Percentiles rank a stretch among this genome's conserved stretches.
Evolutionary conservation across 2,113 vertebrate genomes (phyloP).

Genomic region (Gymnobelideus leadbeateri): DNA sequence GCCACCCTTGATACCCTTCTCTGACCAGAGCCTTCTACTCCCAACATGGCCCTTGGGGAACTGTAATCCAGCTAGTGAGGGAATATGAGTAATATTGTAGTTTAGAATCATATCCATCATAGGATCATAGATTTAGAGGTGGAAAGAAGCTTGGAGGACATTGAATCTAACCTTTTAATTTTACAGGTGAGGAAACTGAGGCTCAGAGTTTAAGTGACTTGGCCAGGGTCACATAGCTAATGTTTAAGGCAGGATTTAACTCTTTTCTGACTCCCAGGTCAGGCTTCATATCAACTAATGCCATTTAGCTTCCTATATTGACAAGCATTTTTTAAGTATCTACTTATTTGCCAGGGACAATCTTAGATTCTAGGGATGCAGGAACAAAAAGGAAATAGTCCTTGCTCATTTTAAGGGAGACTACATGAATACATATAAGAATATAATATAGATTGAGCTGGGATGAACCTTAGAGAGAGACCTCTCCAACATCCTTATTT

Average conservation of each 20-base stretch:
- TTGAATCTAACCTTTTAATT: background rate
- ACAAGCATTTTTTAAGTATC: background rate
- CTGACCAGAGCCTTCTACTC: background rate
- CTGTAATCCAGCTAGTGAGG: background rate
- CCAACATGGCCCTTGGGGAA: background rate
- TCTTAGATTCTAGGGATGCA: background rate
- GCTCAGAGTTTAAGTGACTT: background rate
- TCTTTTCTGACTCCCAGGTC: background rate
- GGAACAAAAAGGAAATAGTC: background rate
- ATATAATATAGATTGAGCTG: background rate
- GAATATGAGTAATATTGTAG: background rate
- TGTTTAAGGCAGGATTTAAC: background rate
- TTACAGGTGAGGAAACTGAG: background rate
- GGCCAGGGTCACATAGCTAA: background rate
- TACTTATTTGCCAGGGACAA: no score
- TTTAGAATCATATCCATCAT: background rate
- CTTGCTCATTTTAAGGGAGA: background rate
- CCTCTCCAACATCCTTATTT: background rate
- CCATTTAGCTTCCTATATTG: background rate
- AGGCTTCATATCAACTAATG: background rate
- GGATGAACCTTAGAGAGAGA: background rate
- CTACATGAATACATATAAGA: background rate
- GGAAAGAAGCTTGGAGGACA: background rate
- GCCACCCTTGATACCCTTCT: no score
- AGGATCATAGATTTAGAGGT: background rate